A percentile compares a stretch with the other conserved stretches of the same genome.
Conservation (phyloP, 2,797 vertebrate species). For the Darevskia mixta region DNA sequence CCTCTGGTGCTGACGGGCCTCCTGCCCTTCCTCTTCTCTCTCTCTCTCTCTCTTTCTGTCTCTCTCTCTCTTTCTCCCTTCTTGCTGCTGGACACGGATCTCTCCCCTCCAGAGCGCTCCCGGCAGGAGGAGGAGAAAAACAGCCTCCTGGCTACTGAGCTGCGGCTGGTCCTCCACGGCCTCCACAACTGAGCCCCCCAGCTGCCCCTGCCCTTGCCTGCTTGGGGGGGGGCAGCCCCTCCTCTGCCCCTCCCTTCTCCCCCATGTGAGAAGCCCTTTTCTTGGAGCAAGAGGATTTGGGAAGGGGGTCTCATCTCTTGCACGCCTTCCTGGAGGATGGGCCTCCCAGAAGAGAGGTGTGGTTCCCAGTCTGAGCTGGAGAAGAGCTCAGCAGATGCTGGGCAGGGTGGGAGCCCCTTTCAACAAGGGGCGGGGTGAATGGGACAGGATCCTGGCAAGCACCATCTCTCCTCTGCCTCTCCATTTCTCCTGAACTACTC, state of each 20-base stretch:
- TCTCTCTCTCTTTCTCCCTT: slow-evolving; percentile 5
- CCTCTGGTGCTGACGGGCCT: background rate
- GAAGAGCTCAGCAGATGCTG: background rate
- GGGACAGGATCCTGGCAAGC: background rate
- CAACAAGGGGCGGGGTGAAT: background rate
- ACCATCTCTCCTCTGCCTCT: slow-evolving; percentile 20
- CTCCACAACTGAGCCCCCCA: slow-evolving; percentile 75
- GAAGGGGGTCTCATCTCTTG: background rate
- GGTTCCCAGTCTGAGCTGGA: background rate
- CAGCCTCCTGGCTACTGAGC: slow-evolving; percentile 76
- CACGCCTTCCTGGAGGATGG: background rate
- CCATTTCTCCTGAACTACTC: background rate
- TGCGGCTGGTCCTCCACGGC: slow-evolving; percentile 78
- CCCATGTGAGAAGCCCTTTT: background rate
- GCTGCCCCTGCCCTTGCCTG: background rate
- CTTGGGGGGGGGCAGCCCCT: accelerated
- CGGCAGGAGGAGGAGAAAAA: slow-evolving; percentile 77
- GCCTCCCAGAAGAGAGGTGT: background rate
- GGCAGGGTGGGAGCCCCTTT: background rate
- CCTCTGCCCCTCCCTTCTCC: background rate
- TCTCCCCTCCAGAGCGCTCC: slow-evolving; percentile 70
- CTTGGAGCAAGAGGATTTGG: background rate
- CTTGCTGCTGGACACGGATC: slow-evolving; percentile 67
- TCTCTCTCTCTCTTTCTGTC: slow-evolving; percentile 28
- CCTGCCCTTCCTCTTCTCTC: background rate